Percentiles rank a stretch among this genome's conserved stretches.
These are phyloP conservation scores for Madoqua kirkii DNA, from an alignment of 2,113 vertebrate genomes.

Conservation along the genomic window DNA sequence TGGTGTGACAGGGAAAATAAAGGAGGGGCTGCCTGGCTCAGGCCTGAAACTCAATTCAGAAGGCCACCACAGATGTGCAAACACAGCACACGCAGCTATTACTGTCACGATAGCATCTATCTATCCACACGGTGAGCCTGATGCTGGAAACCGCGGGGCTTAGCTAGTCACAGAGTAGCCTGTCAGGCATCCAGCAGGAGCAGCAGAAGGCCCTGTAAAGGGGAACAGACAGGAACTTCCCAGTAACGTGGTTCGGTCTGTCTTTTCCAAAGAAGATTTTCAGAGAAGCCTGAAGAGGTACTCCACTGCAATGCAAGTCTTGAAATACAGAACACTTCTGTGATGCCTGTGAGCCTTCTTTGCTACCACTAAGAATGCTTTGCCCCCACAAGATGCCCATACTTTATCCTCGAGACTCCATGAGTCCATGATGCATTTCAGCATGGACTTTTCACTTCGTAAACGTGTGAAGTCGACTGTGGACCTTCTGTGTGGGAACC, in stretches of 20 bases:
- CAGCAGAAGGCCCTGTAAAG: not conserved
- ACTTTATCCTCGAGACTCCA: not conserved
- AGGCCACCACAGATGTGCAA: conserved; percentile 31
- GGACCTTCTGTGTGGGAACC: not conserved
- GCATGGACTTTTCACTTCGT: not conserved
- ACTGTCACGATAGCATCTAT: not conserved
- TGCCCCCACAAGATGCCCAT: accelerated
- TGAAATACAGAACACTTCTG: not conserved
- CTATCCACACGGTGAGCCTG: not conserved
- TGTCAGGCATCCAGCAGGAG: not conserved
- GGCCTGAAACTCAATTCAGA: not conserved
- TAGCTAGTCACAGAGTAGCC: not conserved
- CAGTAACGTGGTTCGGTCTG: not conserved
- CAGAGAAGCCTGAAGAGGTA: not conserved
- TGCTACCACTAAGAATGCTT: not conserved
- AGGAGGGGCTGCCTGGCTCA: not conserved
- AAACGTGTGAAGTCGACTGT: not conserved
- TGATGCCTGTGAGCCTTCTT: not conserved
- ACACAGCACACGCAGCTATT: not conserved
- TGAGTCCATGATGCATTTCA: not conserved
- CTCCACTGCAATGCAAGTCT: not conserved
- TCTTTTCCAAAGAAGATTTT: not conserved
- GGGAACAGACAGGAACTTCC: not conserved
- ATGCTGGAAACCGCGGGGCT: not conserved
- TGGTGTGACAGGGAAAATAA: conserved; percentile 41